Evolutionary conservation across 2,888 invertebrate species (phyloP), one percentile per base, ranked within the genome.

Genomic region (Sinopyrophorus schimmeli): DNA sequence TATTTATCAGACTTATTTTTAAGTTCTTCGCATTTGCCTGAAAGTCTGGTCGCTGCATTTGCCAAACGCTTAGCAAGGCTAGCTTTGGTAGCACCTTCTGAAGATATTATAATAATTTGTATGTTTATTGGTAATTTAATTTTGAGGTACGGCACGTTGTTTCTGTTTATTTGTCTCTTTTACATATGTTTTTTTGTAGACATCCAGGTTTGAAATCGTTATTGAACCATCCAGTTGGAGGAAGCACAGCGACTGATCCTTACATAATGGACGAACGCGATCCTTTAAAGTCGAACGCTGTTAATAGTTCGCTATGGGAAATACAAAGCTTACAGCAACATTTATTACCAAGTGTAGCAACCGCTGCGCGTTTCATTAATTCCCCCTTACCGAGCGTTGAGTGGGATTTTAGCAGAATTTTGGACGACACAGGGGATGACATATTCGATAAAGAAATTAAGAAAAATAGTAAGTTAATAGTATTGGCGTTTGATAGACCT

Each of bases 271-370:
- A 87, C 49, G 92, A 94, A 75, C 73, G 81, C 3, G 87, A 91
- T 69, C 91, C 92, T 1, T 70, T 79, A 1, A 82, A 86, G 63
- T 86, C 91, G 5, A 82, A 84, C 58, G 98, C 97, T 0, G 76
- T 92, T 3, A 83, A 89, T 53, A 94, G 95, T 66, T 92, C 90
- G 32, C 78, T 98, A 42, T 98, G 97, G 97, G 97, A 98, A 77
- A 79, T 94, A 50, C 80, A 84, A 60, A 83, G 87, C 6, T 76
- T 95, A 54, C 86, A 89, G 66, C 76, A 79, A 55, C 91, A 92
- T 68, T 79, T 80, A 6, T 66, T 86, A 59, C 89, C 92, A 2
- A 79, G 79, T 49, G 84, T 92, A 5, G 80, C 86, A 10, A 78
- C 78, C 31, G 84, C 87, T 0, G 91, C 92, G 0, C 76, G 79